Conservation (phyloP, 2,113 vertebrate genomes). For the Burhinus bistriatus region DNA sequence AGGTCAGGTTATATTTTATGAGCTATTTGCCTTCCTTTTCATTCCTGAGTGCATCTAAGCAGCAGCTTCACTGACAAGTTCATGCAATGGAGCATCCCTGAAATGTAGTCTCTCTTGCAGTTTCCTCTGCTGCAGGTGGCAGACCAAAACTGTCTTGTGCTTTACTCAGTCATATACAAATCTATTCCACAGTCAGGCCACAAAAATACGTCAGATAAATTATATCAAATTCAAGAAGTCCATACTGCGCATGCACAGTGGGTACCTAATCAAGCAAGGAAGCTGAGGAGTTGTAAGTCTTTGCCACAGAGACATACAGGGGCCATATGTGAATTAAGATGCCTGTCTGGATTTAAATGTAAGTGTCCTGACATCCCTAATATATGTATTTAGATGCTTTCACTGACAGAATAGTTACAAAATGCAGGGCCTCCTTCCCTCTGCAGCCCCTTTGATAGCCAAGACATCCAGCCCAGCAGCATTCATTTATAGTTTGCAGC, state of each 20-base stretch:
- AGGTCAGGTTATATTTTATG: neutral
- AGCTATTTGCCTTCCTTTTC: neutral
- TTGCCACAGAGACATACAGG: neutral
- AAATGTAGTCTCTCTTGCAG: neutral
- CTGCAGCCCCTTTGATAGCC: neutral
- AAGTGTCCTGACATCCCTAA: neutral
- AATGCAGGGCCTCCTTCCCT: neutral
- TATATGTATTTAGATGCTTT: neutral
- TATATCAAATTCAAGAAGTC: neutral
- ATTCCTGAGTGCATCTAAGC: neutral
- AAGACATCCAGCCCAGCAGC: neutral
- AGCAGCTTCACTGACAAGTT: neutral
- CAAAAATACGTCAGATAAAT: neutral
- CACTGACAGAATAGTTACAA: neutral
- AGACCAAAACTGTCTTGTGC: neutral
- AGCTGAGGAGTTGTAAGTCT: neutral
- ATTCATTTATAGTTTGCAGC: neutral
- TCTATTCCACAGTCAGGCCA: neutral
- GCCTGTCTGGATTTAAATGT: neutral
- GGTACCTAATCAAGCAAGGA: neutral
- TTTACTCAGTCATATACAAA: neutral
- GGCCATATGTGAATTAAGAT: neutral
- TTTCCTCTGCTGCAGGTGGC: neutral
- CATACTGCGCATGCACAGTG: rapidly evolving
- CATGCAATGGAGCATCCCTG: neutral